These are phyloP conservation scores for Gonatopus flavifemur DNA, from an alignment of 1,140 invertebrate genomes.

Conservation along the genomic window DNA sequence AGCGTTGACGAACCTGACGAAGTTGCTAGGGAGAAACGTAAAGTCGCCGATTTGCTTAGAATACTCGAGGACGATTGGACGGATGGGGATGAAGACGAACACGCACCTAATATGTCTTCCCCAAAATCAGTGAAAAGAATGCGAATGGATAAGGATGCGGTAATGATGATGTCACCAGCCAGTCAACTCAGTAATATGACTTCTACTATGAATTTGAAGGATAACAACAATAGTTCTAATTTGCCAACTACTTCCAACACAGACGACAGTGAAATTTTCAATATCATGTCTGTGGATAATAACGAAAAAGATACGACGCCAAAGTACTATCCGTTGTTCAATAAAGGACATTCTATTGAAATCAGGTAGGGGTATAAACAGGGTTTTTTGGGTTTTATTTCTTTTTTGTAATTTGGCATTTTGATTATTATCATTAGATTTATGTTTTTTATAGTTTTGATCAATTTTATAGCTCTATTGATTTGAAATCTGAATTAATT, in stretches of 20 bases:
- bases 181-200: slow-evolving; percentile 60
- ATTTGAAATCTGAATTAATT: too few species aligned
- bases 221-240: too few species aligned
- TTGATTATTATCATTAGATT: too few species aligned
- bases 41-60: slow-evolving; percentile 40
- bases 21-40: slow-evolving; percentile 19
- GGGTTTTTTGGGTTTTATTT: too few species aligned
- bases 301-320: slow-evolving; percentile 10
- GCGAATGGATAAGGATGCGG: background rate
- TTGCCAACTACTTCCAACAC: slow-evolving; percentile 8
- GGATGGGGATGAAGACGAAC: slow-evolving; percentile 43
- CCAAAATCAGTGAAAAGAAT: slow-evolving; percentile 17
- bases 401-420: too few species aligned
- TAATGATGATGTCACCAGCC: slow-evolving; percentile 52
- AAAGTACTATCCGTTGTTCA: slow-evolving; percentile 48
- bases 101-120: slow-evolving; percentile 6
- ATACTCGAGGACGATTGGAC: slow-evolving; percentile 51
- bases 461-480: too few species aligned
- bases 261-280: too few species aligned
- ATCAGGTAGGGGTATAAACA: slow-evolving; percentile 28
- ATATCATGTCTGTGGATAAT: slow-evolving; percentile 22
- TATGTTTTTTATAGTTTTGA: too few species aligned
- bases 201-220: slow-evolving; percentile 54
- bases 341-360: slow-evolving; percentile 34
- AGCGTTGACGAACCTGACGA: slow-evolving; percentile 39